Percentiles rank a stretch among this genome's conserved stretches.
phyloP scores from a whole-genome alignment of 2,797 vertebrate species.

The Enteromius paludinosus region DNA sequence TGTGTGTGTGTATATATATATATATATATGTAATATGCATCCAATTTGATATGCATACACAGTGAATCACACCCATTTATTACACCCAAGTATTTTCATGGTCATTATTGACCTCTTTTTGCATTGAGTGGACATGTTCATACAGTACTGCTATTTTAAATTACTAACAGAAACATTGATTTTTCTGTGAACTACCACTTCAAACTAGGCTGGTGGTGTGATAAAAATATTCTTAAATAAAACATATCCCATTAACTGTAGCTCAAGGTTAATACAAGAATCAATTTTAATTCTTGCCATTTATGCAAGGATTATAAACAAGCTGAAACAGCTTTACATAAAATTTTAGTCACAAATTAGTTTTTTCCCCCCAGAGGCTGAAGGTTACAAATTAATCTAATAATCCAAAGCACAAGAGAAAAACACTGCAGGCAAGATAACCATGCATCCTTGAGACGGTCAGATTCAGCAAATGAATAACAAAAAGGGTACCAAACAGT shows the following conservation, averaged over 20 bases:
- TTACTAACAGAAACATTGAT: background rate
- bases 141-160: no score
- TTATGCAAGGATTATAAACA: background rate
- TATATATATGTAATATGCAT: no score
- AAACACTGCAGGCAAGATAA: background rate
- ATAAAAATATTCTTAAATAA: background rate
- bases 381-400: constrained; percentile 6
- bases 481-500: background rate
- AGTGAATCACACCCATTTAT: no score
- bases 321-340: no score
- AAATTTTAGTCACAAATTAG: no score
- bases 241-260: background rate
- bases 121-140: background rate
- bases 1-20: no score
- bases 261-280: background rate
- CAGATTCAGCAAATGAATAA: background rate
- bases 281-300: background rate
- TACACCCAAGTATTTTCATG: no score
- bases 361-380: background rate
- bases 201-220: background rate
- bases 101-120: background rate
- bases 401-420: background rate
- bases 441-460: background rate
- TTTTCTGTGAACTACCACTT: background rate
- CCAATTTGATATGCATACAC: no score